Evolutionary conservation across 2,113 vertebrate species (phyloP), one percentile per base, ranked within the genome.

Genomic region (Cheirogaleus medius): DNA sequence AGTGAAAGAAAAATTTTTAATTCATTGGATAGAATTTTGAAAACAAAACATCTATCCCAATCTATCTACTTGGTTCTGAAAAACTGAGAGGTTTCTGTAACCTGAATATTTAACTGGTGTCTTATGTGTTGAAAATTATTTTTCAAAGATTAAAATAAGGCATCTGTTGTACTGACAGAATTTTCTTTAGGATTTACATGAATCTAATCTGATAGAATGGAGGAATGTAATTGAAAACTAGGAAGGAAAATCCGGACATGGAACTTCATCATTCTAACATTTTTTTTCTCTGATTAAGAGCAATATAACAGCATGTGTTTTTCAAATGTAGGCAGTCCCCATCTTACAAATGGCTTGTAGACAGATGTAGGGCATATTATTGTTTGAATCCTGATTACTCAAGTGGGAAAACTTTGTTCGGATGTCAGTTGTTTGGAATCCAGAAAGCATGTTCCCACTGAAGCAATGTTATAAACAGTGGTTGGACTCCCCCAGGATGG

Each of bases 371-470:
- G 49, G 29, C 42, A 87, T 91, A 95, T 91, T 94, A 95, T 87
- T 82, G 15, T 83, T 94, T 94, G 93, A 95, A 94, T 97, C 47
- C 64, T 89, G 82, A 93, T 94, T 91, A 91, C 52, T 91, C 89
- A 78, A 54, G 29, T 91, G 66, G 91, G 95, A 85, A 93, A 97
- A 95, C 64, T 90, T 96, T 83, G 21, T 92, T 82, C 85, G n/a
- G 68, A 95, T 97, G 54, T 92, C 78, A 92, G 52, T 92, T 88
- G 58, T 94, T 94, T 97, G 47, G 39, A 96, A 97, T 94, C 95
- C 58, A 88, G 47, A 94, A 76, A 90, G 34, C 63, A 84, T 94
- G 93, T 97, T 94, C 54, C 77, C 86, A 94, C 63, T 47, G 54
- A 97, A 84, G n/a, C 60, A 47, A 32, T 91, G 66, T 69, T 97